A percentile compares a stretch with the other conserved stretches of the same genome.
phyloP scores from a whole-genome alignment of 2,888 invertebrate species.

The Folsomia candida region DNA sequence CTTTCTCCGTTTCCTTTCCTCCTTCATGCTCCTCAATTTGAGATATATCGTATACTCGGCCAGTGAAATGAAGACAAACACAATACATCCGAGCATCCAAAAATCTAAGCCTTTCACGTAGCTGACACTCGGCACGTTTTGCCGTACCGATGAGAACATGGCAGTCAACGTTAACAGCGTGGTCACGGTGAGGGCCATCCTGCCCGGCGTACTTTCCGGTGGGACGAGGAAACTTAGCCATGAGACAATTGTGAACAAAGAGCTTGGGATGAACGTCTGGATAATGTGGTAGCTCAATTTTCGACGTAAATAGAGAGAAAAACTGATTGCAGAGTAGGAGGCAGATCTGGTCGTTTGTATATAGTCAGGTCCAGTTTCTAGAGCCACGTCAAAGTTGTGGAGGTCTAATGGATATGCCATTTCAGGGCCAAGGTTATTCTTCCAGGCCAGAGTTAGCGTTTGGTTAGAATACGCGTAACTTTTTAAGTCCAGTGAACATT shows the following conservation, averaged over 20 bases:
- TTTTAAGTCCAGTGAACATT: not conserved
- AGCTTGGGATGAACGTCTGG: slow-evolving; percentile 1
- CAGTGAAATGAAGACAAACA: not conserved
- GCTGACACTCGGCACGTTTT: not conserved
- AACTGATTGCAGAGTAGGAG: not conserved
- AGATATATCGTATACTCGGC: not conserved
- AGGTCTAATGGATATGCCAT: not conserved
- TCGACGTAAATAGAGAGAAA: not conserved
- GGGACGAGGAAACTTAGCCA: slow-evolving; percentile 1
- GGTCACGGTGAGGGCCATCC: not conserved
- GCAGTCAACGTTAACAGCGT: slow-evolving; percentile 2
- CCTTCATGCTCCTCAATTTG: not conserved
- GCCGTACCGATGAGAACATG: not conserved
- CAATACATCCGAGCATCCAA: slow-evolving; percentile 8
- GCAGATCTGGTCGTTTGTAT: not conserved
- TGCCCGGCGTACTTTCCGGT: not conserved
- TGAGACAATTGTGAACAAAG: not conserved
- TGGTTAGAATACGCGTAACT: not conserved
- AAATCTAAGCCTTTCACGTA: slow-evolving; percentile 11
- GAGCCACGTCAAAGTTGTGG: not conserved
- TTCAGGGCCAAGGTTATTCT: not conserved
- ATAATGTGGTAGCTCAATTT: slow-evolving; percentile 10
- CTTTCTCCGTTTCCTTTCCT: not conserved
- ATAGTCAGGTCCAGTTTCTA: not conserved
- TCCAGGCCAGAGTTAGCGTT: not conserved